A percentile compares a stretch with the other conserved stretches of the same genome.
Evolutionary conservation across 2,797 vertebrate genomes (phyloP).

Genomic region (Basileuterus tristriatus): DNA sequence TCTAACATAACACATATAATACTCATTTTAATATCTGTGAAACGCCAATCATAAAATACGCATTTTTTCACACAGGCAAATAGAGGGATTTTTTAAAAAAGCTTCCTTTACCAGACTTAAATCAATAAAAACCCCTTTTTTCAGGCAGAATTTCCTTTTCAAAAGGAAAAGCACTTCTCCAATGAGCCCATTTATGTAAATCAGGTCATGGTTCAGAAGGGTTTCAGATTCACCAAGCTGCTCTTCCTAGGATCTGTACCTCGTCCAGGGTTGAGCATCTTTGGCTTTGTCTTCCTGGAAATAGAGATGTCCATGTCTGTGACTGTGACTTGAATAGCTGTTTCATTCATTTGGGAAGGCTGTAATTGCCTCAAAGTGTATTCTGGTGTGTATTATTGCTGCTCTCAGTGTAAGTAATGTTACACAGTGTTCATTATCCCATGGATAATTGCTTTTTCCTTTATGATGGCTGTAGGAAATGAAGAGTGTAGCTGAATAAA

Average conservation of each 20-base stretch:
- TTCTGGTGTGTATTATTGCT: neutral
- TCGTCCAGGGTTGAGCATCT: neutral
- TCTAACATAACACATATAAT: too few species aligned
- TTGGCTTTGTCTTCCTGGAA: neutral
- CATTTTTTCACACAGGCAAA: neutral
- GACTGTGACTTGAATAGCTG: neutral
- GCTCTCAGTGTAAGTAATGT: neutral
- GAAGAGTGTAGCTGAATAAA: neutral
- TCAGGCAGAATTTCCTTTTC: neutral
- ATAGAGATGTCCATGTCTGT: neutral
- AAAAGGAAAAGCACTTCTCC: neutral
- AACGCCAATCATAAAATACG: too few species aligned
- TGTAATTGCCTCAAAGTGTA: neutral
- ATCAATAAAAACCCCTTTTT: neutral
- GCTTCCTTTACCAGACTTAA: neutral
- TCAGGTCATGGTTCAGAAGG: neutral
- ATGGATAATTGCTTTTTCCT: neutral
- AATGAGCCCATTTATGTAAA: neutral
- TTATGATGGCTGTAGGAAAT: neutral
- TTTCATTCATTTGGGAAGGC: neutral
- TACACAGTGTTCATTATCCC: neutral
- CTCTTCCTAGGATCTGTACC: neutral
- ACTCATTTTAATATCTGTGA: too few species aligned
- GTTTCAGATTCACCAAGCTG: neutral
- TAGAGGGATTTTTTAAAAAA: neutral